Evolutionary conservation across 2,797 vertebrate species (phyloP).

Genomic region (Aplochiton taeniatus): DNA sequence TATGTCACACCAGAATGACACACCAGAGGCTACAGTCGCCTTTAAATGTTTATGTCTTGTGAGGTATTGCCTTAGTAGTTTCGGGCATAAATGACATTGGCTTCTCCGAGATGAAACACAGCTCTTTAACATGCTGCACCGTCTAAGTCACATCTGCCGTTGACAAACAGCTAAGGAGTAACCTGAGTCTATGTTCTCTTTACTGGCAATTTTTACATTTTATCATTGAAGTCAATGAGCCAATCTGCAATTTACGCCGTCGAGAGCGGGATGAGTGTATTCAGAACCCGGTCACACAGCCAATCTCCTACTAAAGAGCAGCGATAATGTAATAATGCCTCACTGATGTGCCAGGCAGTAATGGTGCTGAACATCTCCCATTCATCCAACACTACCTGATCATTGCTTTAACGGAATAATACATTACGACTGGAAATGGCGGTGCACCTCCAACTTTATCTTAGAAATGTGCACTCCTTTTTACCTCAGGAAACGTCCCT

Average conservation of each 20-base stretch:
- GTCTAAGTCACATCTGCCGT: conserved; percentile 81
- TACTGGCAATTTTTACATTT: conserved; percentile 95
- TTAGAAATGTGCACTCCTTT: conserved; percentile 74
- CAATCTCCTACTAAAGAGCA: conserved; percentile 95
- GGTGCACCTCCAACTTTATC: conserved; percentile 81
- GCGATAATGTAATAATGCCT: conserved; percentile 95
- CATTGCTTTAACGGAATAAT: conserved; percentile 89
- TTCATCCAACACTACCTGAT: conserved; percentile 94
- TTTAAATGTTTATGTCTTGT: conserved; percentile 45
- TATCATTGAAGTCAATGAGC: conserved; percentile 98
- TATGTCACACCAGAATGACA: conserved; percentile 49
- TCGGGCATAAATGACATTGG: conserved; percentile 78
- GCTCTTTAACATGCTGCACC: conserved; percentile 80
- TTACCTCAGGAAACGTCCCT: conserved; percentile 73
- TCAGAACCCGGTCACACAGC: conserved; percentile 93
- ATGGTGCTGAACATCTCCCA: conserved; percentile 94
- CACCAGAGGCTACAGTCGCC: conserved; percentile 63
- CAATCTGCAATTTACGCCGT: conserved; percentile 93
- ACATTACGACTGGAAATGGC: conserved; percentile 85
- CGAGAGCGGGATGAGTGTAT: conserved; percentile 93
- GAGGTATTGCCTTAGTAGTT: conserved; percentile 74
- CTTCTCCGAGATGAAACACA: conserved; percentile 70
- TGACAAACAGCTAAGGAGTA: conserved; percentile 88
- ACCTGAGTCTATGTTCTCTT: conserved; percentile 86
- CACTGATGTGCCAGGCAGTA: conserved; percentile 91